Evolutionary conservation across 2,888 invertebrate genomes (phyloP), one percentile per base, ranked within the genome.

Genomic region (Balanococcus diminutus): DNA sequence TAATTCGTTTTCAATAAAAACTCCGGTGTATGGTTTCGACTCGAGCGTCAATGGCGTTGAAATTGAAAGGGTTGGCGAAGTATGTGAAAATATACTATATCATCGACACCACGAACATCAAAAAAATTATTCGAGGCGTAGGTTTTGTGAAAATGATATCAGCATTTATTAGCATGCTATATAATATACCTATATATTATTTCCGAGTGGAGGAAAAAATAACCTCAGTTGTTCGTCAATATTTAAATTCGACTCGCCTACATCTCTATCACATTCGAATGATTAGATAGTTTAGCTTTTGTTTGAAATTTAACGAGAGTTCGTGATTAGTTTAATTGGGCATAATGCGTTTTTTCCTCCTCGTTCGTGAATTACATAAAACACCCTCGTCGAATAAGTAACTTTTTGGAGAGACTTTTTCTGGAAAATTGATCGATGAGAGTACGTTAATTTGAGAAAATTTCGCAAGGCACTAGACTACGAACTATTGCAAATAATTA

Each of bases 241-340:
- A 61, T 61, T 61, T 61, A 61, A 61, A 61, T 61, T 61, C 61
- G 61, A 61, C 61, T 61, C 61, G 61, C 61, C 61, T 61, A 61
- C 61, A 25, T 25, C 25, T 61, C 22, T 1, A 25, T 9, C 9
- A 11, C 25, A 61, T 61, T 61, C 6, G 61, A 61, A 61, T 61
- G 61, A 61, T 61, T 61, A 22, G 25, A 61, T 25, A 61, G 61
- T 61, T 61, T 61, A 61, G 25, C 61, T 61, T 61, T 61, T 61
- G 61, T 61, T 61, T 61, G 11, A 61, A 61, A 25, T 61, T 61
- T 61, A 61, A 61, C 61, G 61, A 61, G 22, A 11, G n/a, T 25
- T 25, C 22, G 61, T 25, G 61, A 61, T 61, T 61, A 61, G 61
- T 61, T 61, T 61, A 61, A 61, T 61, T 61, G 61, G 25, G 1